phyloP scores from a whole-genome alignment of 2,797 vertebrate species.

The Tarsius wallacei region DNA sequence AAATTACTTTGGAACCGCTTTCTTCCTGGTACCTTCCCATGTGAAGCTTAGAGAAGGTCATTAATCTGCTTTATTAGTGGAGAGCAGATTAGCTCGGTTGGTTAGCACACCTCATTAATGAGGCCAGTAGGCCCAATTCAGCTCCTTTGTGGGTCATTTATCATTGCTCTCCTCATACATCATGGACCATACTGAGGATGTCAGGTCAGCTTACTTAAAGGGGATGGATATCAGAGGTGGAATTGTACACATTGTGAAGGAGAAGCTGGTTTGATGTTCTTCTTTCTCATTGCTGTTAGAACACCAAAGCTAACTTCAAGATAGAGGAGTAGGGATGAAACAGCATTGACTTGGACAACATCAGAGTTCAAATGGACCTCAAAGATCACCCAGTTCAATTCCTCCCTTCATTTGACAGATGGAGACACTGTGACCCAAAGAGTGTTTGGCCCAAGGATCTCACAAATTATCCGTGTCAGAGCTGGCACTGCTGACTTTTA shows the following conservation, averaged over 20 bases:
- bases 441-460: neutral
- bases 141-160: neutral
- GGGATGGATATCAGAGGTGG: neutral
- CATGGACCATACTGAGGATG: neutral
- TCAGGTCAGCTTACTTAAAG: neutral
- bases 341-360: neutral
- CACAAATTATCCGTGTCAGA: neutral
- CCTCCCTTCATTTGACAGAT: neutral
- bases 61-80: slow-evolving; percentile 38
- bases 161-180: neutral
- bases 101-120: slow-evolving; percentile 14
- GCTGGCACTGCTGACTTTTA: neutral
- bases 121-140: neutral
- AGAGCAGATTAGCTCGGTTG: slow-evolving; percentile 2
- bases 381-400: neutral
- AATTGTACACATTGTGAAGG: neutral
- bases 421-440: neutral
- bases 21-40: slow-evolving; percentile 6
- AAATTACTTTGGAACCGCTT: slow-evolving; percentile 33
- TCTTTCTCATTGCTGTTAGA: slow-evolving; percentile 11
- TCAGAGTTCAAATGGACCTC: neutral
- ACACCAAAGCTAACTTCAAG: neutral
- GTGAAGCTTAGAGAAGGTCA: neutral
- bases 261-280: neutral
- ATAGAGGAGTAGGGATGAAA: neutral